phyloP scores from a whole-genome alignment of 2,888 invertebrate species.

The Acrobasis consociella region DNA sequence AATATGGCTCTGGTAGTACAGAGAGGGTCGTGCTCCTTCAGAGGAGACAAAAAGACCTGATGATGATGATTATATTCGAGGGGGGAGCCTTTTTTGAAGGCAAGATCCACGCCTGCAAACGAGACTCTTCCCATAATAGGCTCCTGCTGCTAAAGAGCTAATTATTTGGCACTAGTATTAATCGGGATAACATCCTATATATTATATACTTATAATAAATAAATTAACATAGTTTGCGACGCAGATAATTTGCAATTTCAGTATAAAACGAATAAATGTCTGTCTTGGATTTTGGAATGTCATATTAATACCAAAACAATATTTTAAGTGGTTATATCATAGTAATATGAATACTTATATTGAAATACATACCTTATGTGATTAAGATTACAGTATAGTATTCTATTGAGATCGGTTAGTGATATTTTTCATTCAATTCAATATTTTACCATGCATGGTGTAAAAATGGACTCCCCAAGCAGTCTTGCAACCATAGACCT shows the following conservation, averaged over 20 bases:
- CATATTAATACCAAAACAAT: neutral
- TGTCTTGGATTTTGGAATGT: neutral
- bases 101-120: no score
- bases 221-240: conserved; percentile 2
- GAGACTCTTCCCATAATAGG: no score
- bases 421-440: neutral
- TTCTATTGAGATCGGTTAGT: conserved; percentile 34
- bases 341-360: neutral
- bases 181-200: neutral
- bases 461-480: no score
- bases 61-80: no score
- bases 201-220: neutral
- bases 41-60: no score
- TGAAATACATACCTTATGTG: neutral
- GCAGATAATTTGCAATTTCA: neutral
- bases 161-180: neutral
- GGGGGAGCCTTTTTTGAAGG: no score
- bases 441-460: no score
- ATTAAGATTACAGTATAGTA: neutral
- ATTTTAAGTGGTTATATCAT: neutral
- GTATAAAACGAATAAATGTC: neutral
- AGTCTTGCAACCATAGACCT: no score
- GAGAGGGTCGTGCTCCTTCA: no score
- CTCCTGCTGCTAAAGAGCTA: no score
- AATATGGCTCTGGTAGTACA: no score